A percentile compares a stretch with the other conserved stretches of the same genome.
phyloP scores from a whole-genome alignment of 2,113 vertebrate genomes.

The Megaceryle maxima region DNA sequence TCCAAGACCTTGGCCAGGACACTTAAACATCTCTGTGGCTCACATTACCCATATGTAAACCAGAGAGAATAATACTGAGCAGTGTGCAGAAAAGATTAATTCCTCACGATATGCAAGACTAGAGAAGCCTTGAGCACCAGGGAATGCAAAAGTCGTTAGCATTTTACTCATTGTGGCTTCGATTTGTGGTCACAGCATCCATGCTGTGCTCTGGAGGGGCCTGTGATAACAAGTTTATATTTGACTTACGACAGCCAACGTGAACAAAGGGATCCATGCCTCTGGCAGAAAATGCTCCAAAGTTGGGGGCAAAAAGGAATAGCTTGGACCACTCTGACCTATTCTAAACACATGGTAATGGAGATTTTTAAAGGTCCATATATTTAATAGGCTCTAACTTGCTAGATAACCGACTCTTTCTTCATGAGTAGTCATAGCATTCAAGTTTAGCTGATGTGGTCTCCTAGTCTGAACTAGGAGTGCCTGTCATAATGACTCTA shows the following conservation, averaged over 20 bases:
- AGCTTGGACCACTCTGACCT: neutral
- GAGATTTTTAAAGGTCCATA: neutral
- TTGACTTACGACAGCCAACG: neutral
- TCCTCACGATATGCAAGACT: neutral
- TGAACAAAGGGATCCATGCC: neutral
- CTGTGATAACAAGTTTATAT: neutral
- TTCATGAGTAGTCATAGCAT: neutral
- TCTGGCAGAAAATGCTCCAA: neutral
- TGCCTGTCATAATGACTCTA: neutral
- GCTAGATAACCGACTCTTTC: neutral
- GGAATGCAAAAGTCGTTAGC: neutral
- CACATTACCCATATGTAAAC: neutral
- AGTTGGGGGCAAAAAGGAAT: neutral
- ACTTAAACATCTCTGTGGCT: neutral
- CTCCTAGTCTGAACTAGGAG: neutral
- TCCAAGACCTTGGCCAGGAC: neutral
- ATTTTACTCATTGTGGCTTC: neutral
- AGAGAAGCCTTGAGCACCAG: neutral
- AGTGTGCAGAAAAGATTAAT: neutral
- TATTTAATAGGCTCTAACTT: neutral
- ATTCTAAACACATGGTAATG: neutral
- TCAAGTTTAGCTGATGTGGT: neutral
- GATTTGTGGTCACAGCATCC: neutral
- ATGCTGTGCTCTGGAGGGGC: rapidly evolving
- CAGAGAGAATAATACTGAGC: neutral